Conservation (phyloP, 1,140 invertebrate genomes). For the Polypedilum vanderplanki region DNA sequence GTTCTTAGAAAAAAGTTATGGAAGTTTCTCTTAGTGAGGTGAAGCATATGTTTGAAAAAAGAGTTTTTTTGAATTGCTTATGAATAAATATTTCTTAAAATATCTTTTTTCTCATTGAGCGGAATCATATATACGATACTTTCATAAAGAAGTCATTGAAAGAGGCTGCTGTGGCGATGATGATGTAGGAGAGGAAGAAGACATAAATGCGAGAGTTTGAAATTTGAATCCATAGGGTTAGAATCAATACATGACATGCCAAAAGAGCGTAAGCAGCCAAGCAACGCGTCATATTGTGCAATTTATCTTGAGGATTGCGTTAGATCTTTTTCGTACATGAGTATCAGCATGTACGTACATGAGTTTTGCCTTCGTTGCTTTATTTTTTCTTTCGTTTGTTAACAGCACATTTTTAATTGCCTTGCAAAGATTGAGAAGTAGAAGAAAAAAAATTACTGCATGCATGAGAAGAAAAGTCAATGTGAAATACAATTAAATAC, state of each 20-base stretch:
- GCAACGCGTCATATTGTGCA: conserved; percentile 26
- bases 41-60: too few species aligned
- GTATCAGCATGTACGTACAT: neutral
- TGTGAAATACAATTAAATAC: conserved; percentile 13
- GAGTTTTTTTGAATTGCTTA: too few species aligned
- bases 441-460: neutral
- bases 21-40: too few species aligned
- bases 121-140: too few species aligned
- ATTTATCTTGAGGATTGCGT: conserved; percentile 27
- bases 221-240: neutral
- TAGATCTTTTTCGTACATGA: conserved; percentile 10
- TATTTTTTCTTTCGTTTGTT: neutral
- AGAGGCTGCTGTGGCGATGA: too few species aligned
- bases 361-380: neutral
- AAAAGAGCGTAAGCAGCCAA: neutral
- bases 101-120: too few species aligned
- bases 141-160: too few species aligned
- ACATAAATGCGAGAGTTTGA: neutral
- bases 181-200: neutral
- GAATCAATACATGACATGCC: neutral
- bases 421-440: neutral
- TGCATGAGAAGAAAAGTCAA: neutral
- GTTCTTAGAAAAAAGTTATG: too few species aligned
- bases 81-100: too few species aligned
- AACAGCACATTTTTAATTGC: conserved; percentile 7